These are phyloP conservation scores for Podilymbus podiceps DNA, from an alignment of 2,113 vertebrate species.

Conservation along the genomic window DNA sequence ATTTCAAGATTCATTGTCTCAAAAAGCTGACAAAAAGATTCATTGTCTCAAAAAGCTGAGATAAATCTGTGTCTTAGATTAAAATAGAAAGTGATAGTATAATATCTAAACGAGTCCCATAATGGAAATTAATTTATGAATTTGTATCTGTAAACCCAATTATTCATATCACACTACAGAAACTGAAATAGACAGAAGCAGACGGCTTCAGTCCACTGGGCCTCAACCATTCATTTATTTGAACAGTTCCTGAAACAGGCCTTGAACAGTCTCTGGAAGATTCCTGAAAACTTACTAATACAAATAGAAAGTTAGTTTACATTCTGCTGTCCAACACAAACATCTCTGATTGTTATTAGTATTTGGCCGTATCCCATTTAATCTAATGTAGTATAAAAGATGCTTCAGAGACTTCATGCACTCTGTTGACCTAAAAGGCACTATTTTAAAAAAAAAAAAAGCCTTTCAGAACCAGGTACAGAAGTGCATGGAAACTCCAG, in stretches of 20 bases:
- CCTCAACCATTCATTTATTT: not conserved
- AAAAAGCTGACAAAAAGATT: not conserved
- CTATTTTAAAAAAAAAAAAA: not conserved
- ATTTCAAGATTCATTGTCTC: not conserved
- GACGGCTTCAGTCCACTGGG: not conserved
- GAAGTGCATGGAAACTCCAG: not conserved
- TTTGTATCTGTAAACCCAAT: not conserved
- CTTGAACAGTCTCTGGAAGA: not conserved
- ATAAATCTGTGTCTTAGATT: not conserved
- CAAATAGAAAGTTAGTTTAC: not conserved
- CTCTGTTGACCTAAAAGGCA: not conserved
- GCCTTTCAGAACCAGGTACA: not conserved
- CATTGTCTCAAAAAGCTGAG: not conserved
- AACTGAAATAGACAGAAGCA: not conserved
- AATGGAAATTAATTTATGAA: not conserved
- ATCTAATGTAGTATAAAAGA: not conserved
- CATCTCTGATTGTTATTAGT: not conserved
- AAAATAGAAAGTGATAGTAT: not conserved
- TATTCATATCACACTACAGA: not conserved
- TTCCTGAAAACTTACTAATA: not conserved
- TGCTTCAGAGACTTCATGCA: not conserved
- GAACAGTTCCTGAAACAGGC: not conserved
- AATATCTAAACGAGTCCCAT: not conserved
- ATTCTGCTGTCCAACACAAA: not conserved
- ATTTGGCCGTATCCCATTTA: not conserved